Base-by-base conservation (phyloP, 2,113 vertebrate genomes). In the Melanocharis versteri region DNA sequence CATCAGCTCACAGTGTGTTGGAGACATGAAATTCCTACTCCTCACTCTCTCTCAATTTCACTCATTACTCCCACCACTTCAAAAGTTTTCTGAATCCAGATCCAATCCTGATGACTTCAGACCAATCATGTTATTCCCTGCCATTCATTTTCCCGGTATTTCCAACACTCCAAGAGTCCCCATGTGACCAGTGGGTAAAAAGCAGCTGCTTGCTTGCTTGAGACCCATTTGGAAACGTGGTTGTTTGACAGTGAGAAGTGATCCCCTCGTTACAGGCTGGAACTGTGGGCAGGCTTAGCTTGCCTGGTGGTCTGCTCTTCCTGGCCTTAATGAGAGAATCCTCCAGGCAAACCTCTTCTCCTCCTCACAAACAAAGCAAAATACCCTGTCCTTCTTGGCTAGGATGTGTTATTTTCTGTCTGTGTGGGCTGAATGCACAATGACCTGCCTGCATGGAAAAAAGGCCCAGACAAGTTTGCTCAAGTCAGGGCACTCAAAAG, bases 371-470 rank as follows among this genome's bases (percentile, higher is more conserved):
- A 57, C 2, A 3, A 62, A 89, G 68, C 48, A 73, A 73, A 94
- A 50, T 4, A 35, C 47, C 3, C 45, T 54, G 42, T 31, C 35
- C 45, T 82, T 30, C 73, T 50, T 54, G 47, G 47, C 64, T 79
- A 21, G 81, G 81, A 58, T 58, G 53, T 57, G 35, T 33, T 87
- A 16, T 78, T 93, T 81, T 73, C 72, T 70, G 11, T 33, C 62
- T 18, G 30, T 58, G 81, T 91, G 65, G 44, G 47, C 33, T 91
- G 87, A 95, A 93, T 71, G 39, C 69, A 91, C 60, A 93, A 75
- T 26, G 47, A 70, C 47, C 56, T 68, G 30, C 31, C 77, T 56
- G 20, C 47, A 17, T 60, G 13, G 30, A 26, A 50, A 58, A 64
- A 54, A 45, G 19, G 5, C 45, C 65, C 77, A 66, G 35, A 17